phyloP scores from a whole-genome alignment of 35 echinoderm and acorn worm species.

The Amphiura filiformis region DNA sequence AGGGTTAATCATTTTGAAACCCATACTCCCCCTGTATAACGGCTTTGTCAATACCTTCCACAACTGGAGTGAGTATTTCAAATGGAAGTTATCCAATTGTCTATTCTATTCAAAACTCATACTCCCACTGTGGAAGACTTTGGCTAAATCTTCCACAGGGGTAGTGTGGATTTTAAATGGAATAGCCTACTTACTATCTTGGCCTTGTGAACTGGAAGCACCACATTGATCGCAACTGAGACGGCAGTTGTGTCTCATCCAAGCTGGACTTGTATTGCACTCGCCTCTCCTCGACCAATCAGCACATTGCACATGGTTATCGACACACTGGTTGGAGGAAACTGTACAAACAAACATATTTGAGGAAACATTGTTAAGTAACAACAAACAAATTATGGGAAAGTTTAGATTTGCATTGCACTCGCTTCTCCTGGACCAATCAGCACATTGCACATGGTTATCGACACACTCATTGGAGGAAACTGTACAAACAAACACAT shows the following conservation, averaged over 20 bases:
- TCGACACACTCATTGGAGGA: slow-evolving; percentile 41
- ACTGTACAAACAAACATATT: background rate
- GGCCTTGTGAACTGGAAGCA: background rate
- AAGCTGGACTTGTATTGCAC: slow-evolving; percentile 68
- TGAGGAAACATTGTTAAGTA: background rate
- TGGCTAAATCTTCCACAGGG: no score
- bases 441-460: slow-evolving; percentile 54
- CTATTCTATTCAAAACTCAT: no score
- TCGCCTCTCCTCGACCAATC: slow-evolving; percentile 77
- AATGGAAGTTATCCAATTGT: no score
- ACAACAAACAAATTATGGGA: no score
- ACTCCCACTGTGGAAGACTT: no score
- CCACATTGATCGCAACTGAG: slow-evolving; percentile 68
- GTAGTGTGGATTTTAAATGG: no score
- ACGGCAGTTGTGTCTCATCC: slow-evolving; percentile 83
- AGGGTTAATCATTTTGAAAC: no score
- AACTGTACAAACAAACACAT: background rate
- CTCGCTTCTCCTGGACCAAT: slow-evolving; percentile 76
- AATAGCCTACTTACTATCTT: background rate
- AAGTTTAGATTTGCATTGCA: slow-evolving; percentile 74
- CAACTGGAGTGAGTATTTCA: no score
- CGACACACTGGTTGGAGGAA: slow-evolving; percentile 26
- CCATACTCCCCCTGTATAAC: no score
- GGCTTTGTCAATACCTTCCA: no score
- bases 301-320: slow-evolving; percentile 62